phyloP scores from a whole-genome alignment of 2,797 vertebrate species.

The Sebastolobus altivelis region DNA sequence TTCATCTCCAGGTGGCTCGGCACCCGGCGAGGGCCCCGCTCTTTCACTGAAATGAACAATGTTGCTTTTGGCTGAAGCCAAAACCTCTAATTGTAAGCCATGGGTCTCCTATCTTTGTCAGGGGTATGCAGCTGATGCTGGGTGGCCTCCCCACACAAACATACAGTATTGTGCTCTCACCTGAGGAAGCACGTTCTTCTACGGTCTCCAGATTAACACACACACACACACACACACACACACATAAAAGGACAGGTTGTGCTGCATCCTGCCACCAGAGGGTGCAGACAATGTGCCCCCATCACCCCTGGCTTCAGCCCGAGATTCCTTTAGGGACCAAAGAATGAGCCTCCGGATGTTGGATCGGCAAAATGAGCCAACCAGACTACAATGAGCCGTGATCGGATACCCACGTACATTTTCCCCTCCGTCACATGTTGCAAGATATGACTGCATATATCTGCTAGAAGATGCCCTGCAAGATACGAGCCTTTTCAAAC shows the following conservation, averaged over 20 bases:
- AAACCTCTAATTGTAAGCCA: slow-evolving; percentile 70
- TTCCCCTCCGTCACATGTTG: slow-evolving; percentile 28
- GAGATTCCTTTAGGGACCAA: slow-evolving; percentile 62
- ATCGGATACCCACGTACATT: slow-evolving; percentile 20
- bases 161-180: slow-evolving; percentile 60
- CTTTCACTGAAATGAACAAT: slow-evolving; percentile 64
- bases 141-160: slow-evolving; percentile 71
- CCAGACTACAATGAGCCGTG: slow-evolving; percentile 62
- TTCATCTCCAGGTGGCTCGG: slow-evolving; percentile 69
- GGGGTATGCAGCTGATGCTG: slow-evolving; percentile 65
- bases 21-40: slow-evolving; percentile 50
- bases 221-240: slow-evolving; percentile 21
- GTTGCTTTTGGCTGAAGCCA: slow-evolving; percentile 71
- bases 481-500: slow-evolving; percentile 51
- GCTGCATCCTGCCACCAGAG: slow-evolving; percentile 84
- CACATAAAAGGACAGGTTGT: slow-evolving; percentile 64
- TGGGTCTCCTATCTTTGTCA: slow-evolving; percentile 70
- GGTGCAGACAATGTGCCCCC: slow-evolving; percentile 85
- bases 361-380: slow-evolving; percentile 52
- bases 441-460: slow-evolving; percentile 41
- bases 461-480: slow-evolving; percentile 46
- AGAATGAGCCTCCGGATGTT: slow-evolving; percentile 75
- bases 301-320: slow-evolving; percentile 65
- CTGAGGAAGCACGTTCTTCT: slow-evolving; percentile 59
- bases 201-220: slow-evolving; percentile 37